Base-by-base conservation (phyloP, 2,113 vertebrate species). In the Megaceryle torquata region DNA sequence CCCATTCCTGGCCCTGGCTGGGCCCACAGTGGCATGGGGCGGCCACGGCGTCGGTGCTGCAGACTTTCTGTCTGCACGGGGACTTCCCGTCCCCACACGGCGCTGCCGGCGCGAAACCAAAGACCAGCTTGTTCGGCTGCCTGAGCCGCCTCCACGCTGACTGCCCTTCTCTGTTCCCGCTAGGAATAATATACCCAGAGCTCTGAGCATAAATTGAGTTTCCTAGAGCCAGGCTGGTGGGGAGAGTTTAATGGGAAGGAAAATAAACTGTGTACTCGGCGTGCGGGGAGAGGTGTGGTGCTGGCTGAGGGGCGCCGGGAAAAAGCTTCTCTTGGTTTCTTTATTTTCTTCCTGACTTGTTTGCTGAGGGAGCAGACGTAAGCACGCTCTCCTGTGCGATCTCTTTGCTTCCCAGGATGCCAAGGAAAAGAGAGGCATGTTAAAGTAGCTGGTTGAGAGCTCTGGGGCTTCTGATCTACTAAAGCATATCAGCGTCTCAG, bases 41-140 rank as follows among this genome's bases (percentile, higher is more conserved):
- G 44, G 96, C 97, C 88, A 92, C 39, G 65, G 80, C 77, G 80
- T 84, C 61, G 65, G 69, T 25, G 87, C 92, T 75, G 97, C 97
- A 98, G 98, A 98, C 98, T 97, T 96, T 96, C 72, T 98, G 98
- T 98, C 98, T 98, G 98, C 97, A 60, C 71, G 54, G 98, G 98
- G 98, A 98, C 98, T 98, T 98, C 98, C 98, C 96, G 97, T 98
- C 97, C 97, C 98, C 82, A 78, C 89, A 94, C 96, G 91, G 88
- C 86, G 92, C 97, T 94, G 95, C 96, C 92, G 96, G 89, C 72
- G 82, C 76, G 83, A 92, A 95, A 98, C 59, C 96, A 96, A 97
- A 98, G 98, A 96, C 89, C 92, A 83, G 86, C 93, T 97, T 97
- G 95, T 97, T 96, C 50, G 78, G 78, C 94, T 50, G 93, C 90